Evolutionary conservation across 92 coral and sea anemone genomes (phyloP), one percentile per base, ranked within the genome.

Genomic region (Virgularia gustaviana): DNA sequence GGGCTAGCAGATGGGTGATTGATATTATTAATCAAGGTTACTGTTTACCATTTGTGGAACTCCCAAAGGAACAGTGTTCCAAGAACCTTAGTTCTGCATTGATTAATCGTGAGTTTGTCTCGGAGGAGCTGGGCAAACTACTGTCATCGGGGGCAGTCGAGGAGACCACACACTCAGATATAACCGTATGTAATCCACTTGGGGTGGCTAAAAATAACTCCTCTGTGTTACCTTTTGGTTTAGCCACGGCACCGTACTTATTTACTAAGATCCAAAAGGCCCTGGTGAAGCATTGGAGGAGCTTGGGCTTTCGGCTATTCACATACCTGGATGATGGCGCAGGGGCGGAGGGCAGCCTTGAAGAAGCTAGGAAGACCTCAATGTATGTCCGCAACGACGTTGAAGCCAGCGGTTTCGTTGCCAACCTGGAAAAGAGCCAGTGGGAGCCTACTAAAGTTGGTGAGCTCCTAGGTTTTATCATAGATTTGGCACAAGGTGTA

Each of bases 311-410:
- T 22, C 36, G 85, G 4, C 64, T 81, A 13, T 57, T 77, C 34
- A 78, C 70, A 23, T 85, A 85, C 42, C 71, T 85, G 60, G 86
- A 87, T 38, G 86, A 87, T 68, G 88, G 86, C 34, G 78, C 83
- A n/a, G 81, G 83, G 0, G 85, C 83, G 1, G 85, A 79, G 31
- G 51, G 49, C 43, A 70, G 24, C 43, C 51, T 45, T n/a, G 63
- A 15, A 10, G 73, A 53, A 34, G 86, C 90, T 1, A 28, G 58
- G 23, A 34, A 44, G 43, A 44, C 63, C 22, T 78, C 87, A 8
- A 56, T 66, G 37, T 52, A 38, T 32, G 88, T 83, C 36, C 65
- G 60, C 47, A 53, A 30, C 59, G 80, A 83, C 36, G 42, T 78
- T 30, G 18, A 53, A 32, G 49, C 76, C 12, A 83, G 88, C 52